phyloP scores from a whole-genome alignment of 2,797 vertebrate species.

The Poeciliopsis infans region DNA sequence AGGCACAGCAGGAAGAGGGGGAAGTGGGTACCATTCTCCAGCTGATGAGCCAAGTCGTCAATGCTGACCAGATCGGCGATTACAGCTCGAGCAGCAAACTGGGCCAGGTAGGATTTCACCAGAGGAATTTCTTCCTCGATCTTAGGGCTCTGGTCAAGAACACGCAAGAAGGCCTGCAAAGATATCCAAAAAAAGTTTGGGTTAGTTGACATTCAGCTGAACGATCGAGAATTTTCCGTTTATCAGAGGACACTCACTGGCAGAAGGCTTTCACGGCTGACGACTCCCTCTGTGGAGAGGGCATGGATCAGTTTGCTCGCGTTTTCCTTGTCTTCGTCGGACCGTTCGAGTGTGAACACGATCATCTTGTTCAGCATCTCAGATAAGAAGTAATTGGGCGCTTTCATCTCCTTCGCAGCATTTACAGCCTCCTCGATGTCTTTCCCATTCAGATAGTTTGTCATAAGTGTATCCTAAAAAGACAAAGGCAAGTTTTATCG shows the following conservation, averaged over 20 bases:
- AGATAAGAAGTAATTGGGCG: constrained; percentile 93
- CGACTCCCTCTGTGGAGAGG: constrained; percentile 89
- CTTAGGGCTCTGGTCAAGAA: constrained; percentile 96
- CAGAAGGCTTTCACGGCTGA: constrained; percentile 93
- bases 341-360: constrained; percentile 88
- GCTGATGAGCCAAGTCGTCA: constrained; percentile 91
- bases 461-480: constrained; percentile 84
- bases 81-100: constrained; percentile 94
- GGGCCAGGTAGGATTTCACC: constrained; percentile 98
- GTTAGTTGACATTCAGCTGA: not conserved
- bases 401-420: constrained; percentile 91
- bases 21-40: constrained; percentile 97
- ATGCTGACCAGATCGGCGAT: constrained; percentile 93
- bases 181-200: not conserved
- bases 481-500: too few relatives aligned
- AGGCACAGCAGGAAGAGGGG: constrained; percentile 98
- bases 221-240: not conserved
- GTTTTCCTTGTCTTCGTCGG: constrained; percentile 94
- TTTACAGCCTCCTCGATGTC: constrained; percentile 89
- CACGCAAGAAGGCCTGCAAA: constrained; percentile 88
- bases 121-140: constrained; percentile 95
- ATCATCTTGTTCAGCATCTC: constrained; percentile 97
- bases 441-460: constrained; percentile 92
- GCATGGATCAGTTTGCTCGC: constrained; percentile 89
- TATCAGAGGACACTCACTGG: constrained; percentile 80